These are phyloP conservation scores for Xenopus laevis DNA, from an alignment of 2,113 vertebrate genomes.

Conservation along the genomic window DNA sequence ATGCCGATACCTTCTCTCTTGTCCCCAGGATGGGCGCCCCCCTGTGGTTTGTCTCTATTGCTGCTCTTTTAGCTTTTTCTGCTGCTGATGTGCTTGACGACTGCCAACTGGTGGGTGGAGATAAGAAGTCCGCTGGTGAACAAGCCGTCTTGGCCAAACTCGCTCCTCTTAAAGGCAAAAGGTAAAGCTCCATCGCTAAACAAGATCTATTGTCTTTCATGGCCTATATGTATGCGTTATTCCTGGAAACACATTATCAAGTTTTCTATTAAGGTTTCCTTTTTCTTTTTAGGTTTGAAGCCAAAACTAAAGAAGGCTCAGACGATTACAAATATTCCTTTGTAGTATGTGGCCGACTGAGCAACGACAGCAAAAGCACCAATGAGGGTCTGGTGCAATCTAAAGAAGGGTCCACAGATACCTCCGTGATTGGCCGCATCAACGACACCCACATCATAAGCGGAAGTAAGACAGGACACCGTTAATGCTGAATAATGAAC, in stretches of 20 bases:
- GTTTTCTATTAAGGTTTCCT: conserved; percentile 1
- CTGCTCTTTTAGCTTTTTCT: conserved; percentile 19
- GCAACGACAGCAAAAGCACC: conserved; percentile 29
- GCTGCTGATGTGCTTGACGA: conserved; percentile 46
- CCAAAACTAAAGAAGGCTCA: conserved; percentile 51
- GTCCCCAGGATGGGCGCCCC: conserved; percentile 57
- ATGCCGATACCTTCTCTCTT: no score
- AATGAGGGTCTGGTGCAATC: conserved; percentile 77
- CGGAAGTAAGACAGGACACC: conserved; percentile 74
- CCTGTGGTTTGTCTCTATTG: conserved; percentile 42
- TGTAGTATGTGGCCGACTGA: conserved; percentile 79
- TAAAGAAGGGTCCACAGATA: conserved; percentile 6
- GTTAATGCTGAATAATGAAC: no score
- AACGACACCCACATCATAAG: conserved; percentile 71
- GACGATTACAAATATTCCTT: conserved; percentile 73
- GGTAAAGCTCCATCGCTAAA: not conserved
- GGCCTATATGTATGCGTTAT: not conserved
- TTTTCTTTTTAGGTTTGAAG: conserved; percentile 59
- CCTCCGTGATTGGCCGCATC: conserved; percentile 72
- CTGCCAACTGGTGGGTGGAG: conserved; percentile 64
- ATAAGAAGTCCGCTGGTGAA: conserved; percentile 58
- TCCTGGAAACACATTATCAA: not conserved
- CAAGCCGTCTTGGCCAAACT: conserved; percentile 60
- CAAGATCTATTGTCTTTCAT: not conserved
- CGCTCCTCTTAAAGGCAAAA: conserved; percentile 53